Conservation (phyloP, 2,797 vertebrate species). For the Pagetopsis macropterus region DNA sequence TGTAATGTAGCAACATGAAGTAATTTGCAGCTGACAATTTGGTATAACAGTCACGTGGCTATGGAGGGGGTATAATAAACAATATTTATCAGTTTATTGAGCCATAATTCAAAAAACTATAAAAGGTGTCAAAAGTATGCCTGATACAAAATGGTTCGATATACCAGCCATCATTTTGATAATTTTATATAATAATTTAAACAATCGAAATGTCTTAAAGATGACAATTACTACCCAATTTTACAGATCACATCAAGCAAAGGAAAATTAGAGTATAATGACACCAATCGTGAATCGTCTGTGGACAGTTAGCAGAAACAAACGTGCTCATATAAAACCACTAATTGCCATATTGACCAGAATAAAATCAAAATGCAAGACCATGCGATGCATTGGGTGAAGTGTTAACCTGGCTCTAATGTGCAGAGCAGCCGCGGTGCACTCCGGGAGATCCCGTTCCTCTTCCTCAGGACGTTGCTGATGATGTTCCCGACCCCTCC, state of each 20-base stretch:
- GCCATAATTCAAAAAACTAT: background rate
- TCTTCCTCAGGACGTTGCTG: conserved; percentile 95
- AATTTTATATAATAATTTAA: background rate
- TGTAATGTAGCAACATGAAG: background rate
- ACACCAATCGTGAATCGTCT: no score
- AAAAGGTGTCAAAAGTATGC: no score
- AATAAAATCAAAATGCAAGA: no score
- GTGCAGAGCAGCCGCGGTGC: conserved; percentile 97
- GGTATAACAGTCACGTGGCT: no score
- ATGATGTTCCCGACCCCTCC: conserved; percentile 93
- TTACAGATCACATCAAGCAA: background rate
- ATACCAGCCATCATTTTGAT: background rate
- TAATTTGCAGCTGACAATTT: background rate
- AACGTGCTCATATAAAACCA: background rate
- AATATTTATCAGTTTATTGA: background rate
- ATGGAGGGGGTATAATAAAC: no score
- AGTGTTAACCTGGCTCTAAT: conserved; percentile 92
- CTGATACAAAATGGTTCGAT: background rate
- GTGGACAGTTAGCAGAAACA: no score
- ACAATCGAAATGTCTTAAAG: background rate
- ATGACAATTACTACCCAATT: background rate
- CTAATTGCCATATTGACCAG: background rate
- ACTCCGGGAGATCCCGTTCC: conserved; percentile 93
- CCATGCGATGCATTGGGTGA: no score
- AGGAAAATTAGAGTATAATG: background rate